Evolutionary conservation across 2,113 vertebrate genomes (phyloP).

Genomic region (Tupaia chinensis): DNA sequence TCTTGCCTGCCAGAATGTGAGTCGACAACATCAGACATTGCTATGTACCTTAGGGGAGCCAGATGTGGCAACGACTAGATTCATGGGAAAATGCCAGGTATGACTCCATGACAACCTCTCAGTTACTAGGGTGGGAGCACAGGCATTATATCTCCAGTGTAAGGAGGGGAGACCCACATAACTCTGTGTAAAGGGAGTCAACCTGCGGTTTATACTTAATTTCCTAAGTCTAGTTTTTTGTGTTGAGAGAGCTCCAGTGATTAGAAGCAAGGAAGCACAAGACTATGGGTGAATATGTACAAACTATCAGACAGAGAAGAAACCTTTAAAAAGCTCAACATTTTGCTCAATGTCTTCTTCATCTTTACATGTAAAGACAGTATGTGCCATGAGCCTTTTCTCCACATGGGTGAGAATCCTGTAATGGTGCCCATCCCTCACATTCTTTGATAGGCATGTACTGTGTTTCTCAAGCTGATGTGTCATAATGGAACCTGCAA

Average conservation of each 20-base stretch:
- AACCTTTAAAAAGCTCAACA: background rate
- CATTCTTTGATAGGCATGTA: background rate
- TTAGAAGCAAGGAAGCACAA: background rate
- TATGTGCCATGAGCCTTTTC: background rate
- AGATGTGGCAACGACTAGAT: background rate
- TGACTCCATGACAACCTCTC: background rate
- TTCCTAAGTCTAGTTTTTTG: background rate
- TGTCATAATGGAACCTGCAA: background rate
- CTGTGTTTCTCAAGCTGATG: background rate
- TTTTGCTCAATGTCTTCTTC: background rate
- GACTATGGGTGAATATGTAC: background rate
- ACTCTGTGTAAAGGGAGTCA: background rate
- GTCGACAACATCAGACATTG: background rate
- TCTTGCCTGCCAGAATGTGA: background rate
- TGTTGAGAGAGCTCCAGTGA: background rate
- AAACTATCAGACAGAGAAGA: background rate
- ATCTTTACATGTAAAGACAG: background rate
- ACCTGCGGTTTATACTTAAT: fast-evolving
- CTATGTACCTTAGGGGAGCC: background rate
- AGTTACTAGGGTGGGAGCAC: background rate
- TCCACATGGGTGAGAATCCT: background rate
- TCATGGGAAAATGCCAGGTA: background rate
- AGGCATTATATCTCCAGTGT: background rate
- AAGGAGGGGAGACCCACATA: background rate
- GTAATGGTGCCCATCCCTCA: background rate